A percentile compares a stretch with the other conserved stretches of the same genome.
These are phyloP conservation scores for Sepiola atlantica DNA, from an alignment of 2,888 invertebrate species.

Conservation along the genomic window DNA sequence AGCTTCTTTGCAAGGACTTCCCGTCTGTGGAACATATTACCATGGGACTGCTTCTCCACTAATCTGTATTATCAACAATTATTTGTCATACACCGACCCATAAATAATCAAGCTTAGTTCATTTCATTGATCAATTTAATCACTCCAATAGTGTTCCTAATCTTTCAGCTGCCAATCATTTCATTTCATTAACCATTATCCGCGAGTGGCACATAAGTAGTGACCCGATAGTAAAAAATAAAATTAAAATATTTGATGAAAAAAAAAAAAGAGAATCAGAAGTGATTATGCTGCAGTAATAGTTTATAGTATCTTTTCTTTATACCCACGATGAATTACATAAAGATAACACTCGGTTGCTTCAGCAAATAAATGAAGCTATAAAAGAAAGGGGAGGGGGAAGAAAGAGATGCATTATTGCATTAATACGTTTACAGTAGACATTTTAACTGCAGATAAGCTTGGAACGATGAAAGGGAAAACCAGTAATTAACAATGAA, in stretches of 20 bases:
- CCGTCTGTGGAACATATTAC: no score
- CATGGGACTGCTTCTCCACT: no score
- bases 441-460: not conserved
- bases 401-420: not conserved
- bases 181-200: no score
- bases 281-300: not conserved
- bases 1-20: no score
- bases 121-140: no score
- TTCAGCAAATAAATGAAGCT: not conserved
- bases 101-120: no score
- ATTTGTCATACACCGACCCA: no score
- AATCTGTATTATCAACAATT: no score
- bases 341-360: not conserved
- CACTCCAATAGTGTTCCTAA: no score
- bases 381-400: no score
- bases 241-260: not conserved
- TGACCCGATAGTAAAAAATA: not conserved
- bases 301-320: not conserved
- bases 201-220: no score
- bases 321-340: not conserved
- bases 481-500: not conserved
- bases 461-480: not conserved
- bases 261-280: not conserved
- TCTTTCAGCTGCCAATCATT: no score
- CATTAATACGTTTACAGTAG: not conserved